A percentile compares a stretch with the other conserved stretches of the same genome.
phyloP scores from a whole-genome alignment of 2,113 vertebrate species.

The Hepsetus odoe region DNA sequence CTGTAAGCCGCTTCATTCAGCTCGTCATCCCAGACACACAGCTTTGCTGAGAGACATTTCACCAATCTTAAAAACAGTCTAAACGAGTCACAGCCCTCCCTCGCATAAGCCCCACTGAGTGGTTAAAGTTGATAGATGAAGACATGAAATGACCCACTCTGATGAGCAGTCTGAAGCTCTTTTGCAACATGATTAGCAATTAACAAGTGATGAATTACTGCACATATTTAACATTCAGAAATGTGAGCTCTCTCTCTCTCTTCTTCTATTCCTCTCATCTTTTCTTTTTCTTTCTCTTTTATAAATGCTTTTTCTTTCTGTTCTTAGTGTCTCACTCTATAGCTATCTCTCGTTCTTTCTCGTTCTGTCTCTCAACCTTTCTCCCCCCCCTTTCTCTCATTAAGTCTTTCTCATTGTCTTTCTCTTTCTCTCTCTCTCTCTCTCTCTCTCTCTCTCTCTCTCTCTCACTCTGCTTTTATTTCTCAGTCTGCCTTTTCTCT shows the following conservation, averaged over 20 bases:
- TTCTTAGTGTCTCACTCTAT: neutral
- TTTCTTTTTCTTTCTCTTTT: conserved; percentile 7
- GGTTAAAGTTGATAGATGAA: neutral
- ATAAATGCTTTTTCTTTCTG: conserved; percentile 7
- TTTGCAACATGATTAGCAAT: too few species aligned
- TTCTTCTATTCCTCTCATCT: neutral
- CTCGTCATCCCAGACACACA: conserved; percentile 61
- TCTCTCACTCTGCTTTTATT: too few species aligned
- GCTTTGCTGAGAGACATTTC: conserved; percentile 58
- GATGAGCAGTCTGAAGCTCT: neutral
- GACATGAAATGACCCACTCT: neutral
- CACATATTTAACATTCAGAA: too few species aligned
- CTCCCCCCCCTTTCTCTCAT: neutral
- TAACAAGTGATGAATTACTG: too few species aligned
- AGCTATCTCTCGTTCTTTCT: neutral
- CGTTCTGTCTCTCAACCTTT: neutral
- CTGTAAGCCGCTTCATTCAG: conserved; percentile 67
- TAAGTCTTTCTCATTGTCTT: neutral
- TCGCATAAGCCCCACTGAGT: neutral
- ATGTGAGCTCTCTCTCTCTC: neutral
- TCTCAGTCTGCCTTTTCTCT: too few species aligned
- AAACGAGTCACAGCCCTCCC: conserved; percentile 49
- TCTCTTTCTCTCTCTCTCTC: too few species aligned
- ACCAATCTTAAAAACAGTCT: conserved; percentile 35
- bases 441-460: too few species aligned